Percentiles rank a stretch among this genome's conserved stretches.
These are phyloP conservation scores for Aurelia aurita complex sp. Pacific DNA, from an alignment of 30 jellyfish, hydroid and myxozoan genomes.

Conservation along the genomic window DNA sequence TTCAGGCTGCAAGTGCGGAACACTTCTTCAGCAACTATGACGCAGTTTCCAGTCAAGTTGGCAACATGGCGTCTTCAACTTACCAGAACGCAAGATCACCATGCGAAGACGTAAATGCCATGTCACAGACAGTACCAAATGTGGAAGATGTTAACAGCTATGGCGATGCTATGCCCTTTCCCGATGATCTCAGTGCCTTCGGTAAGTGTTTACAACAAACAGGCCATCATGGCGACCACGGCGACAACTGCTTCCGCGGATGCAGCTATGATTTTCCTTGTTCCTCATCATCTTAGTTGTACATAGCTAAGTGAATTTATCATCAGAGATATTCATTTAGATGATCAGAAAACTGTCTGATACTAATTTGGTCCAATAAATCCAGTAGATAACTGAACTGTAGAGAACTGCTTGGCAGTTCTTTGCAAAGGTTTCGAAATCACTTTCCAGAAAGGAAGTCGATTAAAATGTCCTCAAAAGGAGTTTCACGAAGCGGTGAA, in stretches of 20 bases:
- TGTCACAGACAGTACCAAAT: conserved; percentile 94
- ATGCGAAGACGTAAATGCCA: conserved; percentile 64
- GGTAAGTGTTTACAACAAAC: conserved; percentile 33
- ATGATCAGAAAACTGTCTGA: no score
- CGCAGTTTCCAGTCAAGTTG: conserved; percentile 43
- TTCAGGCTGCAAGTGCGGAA: conserved; percentile 96
- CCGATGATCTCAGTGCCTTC: conserved; percentile 65
- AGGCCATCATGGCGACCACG: not conserved
- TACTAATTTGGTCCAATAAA: no score
- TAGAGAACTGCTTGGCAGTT: no score
- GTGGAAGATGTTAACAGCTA: conserved; percentile 74
- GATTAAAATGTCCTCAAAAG: no score
- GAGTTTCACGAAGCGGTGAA: no score
- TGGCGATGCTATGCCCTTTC: conserved; percentile 75
- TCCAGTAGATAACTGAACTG: no score
- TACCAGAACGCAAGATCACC: conserved; percentile 68
- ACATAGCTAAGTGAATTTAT: no score
- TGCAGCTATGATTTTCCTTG: not conserved
- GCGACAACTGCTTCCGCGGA: not conserved
- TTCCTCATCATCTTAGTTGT: no score
- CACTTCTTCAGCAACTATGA: conserved; percentile 89
- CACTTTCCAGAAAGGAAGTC: no score
- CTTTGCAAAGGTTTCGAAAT: no score
- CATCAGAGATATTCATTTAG: no score
- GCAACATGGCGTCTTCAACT: conserved; percentile 19